phyloP scores from a whole-genome alignment of 2,113 vertebrate species.

The Thunnus maccoyii region DNA sequence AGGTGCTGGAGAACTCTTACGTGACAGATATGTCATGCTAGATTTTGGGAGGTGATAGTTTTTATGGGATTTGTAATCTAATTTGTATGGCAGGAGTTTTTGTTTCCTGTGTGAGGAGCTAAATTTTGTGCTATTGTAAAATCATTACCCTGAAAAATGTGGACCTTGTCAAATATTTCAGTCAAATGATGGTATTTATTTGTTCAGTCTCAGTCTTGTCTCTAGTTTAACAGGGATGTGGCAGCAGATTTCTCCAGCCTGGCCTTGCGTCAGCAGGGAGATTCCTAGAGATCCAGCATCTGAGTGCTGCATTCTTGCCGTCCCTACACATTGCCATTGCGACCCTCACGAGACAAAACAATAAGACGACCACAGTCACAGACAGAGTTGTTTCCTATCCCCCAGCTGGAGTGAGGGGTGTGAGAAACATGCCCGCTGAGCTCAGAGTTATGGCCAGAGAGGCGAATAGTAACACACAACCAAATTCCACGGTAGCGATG shows the following conservation, averaged over 20 bases:
- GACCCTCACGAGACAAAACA: slow-evolving; percentile 66
- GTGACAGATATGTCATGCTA: slow-evolving; percentile 2
- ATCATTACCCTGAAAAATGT: not conserved
- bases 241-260: slow-evolving; percentile 57
- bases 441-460: slow-evolving; percentile 70
- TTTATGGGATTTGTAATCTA: not conserved
- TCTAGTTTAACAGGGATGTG: slow-evolving; percentile 49
- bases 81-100: not conserved
- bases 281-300: slow-evolving; percentile 68
- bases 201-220: not conserved
- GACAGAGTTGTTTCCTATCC: slow-evolving; percentile 69
- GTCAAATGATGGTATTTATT: not conserved
- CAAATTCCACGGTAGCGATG: slow-evolving; percentile 64
- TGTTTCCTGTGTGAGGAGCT: not conserved
- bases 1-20: slow-evolving; percentile 16
- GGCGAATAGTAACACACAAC: slow-evolving; percentile 58
- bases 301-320: slow-evolving; percentile 73
- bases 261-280: slow-evolving; percentile 66
- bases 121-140: not conserved
- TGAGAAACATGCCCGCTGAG: slow-evolving; percentile 70
- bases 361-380: slow-evolving; percentile 19
- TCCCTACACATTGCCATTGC: slow-evolving; percentile 58
- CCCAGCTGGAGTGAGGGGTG: slow-evolving; percentile 71
- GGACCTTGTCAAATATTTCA: not conserved
- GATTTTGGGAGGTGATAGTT: not conserved